Percentiles rank a stretch among this genome's conserved stretches.
These are phyloP conservation scores for Alces alces DNA, from an alignment of 2,113 vertebrate genomes.

Conservation along the genomic window DNA sequence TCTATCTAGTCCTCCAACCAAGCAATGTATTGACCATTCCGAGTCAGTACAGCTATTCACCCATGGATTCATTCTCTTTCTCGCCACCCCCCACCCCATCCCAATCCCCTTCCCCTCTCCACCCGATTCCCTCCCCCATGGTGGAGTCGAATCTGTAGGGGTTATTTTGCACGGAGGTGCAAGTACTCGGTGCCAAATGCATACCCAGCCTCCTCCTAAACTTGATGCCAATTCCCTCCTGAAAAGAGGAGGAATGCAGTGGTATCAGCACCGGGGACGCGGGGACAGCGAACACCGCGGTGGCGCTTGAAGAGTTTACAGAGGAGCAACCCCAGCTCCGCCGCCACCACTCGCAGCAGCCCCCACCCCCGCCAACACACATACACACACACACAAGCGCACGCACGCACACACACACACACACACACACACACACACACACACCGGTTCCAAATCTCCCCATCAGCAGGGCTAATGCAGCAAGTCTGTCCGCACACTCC, in stretches of 20 bases:
- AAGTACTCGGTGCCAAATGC: constrained; percentile 30
- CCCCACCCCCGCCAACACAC: neutral
- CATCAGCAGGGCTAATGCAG: constrained; percentile 63
- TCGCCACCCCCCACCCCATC: no score
- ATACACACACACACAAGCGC: neutral
- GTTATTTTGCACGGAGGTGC: constrained; percentile 37
- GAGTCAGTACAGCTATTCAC: constrained; percentile 64
- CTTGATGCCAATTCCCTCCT: constrained; percentile 69
- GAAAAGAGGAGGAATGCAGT: constrained; percentile 64
- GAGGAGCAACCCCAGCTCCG: constrained; percentile 31
- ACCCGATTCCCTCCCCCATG: neutral
- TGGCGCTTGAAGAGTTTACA: constrained; percentile 56
- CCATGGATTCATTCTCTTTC: constrained; percentile 51
- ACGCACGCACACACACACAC: neutral
- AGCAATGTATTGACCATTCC: constrained; percentile 69
- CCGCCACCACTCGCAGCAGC: neutral
- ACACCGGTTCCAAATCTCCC: neutral
- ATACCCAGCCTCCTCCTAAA: constrained; percentile 55
- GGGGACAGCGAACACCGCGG: constrained; percentile 55
- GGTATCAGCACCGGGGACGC: constrained; percentile 56
- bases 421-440: no score
- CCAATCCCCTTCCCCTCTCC: neutral
- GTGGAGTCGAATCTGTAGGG: constrained; percentile 23
- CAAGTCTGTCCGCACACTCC: constrained; percentile 73
- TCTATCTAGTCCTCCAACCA: constrained; percentile 66